These are phyloP conservation scores for Phrixothrix hirtus DNA, from an alignment of 2,888 invertebrate species.

Conservation along the genomic window DNA sequence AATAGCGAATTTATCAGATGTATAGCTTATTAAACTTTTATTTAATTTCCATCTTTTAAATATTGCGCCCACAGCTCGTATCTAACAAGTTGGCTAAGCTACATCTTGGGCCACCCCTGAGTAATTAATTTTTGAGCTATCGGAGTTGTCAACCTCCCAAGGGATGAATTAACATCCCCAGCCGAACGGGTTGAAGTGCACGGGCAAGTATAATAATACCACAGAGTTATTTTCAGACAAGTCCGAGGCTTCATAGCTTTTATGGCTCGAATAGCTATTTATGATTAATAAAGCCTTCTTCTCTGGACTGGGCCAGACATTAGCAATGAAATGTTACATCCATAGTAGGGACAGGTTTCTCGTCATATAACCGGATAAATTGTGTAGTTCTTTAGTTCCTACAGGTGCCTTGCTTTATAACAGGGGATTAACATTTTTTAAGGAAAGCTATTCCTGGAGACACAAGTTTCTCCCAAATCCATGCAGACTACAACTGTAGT, in stretches of 20 bases:
- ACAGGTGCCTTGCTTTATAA: neutral
- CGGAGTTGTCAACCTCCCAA: too few species aligned
- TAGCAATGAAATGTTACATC: neutral
- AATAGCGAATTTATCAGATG: too few species aligned
- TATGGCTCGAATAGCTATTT: neutral
- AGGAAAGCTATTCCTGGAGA: neutral
- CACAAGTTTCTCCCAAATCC: constrained; percentile 4
- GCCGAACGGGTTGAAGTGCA: too few species aligned
- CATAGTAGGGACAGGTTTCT: neutral
- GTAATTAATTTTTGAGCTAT: too few species aligned
- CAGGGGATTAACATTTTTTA: neutral
- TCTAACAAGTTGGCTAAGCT: too few species aligned
- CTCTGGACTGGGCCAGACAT: neutral
- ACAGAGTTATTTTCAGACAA: constrained; percentile 3
- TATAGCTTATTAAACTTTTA: too few species aligned
- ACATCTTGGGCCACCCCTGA: too few species aligned
- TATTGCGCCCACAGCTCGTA: too few species aligned
- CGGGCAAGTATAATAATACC: too few species aligned
- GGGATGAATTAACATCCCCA: too few species aligned
- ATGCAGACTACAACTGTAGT: constrained; percentile 22
- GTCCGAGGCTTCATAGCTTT: neutral
- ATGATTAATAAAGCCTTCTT: neutral
- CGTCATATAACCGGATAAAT: neutral
- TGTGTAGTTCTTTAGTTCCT: neutral
- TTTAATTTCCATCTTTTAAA: too few species aligned